Evolutionary conservation across 2,113 vertebrate genomes (phyloP).

Genomic region (Coptodon bakossiorum): DNA sequence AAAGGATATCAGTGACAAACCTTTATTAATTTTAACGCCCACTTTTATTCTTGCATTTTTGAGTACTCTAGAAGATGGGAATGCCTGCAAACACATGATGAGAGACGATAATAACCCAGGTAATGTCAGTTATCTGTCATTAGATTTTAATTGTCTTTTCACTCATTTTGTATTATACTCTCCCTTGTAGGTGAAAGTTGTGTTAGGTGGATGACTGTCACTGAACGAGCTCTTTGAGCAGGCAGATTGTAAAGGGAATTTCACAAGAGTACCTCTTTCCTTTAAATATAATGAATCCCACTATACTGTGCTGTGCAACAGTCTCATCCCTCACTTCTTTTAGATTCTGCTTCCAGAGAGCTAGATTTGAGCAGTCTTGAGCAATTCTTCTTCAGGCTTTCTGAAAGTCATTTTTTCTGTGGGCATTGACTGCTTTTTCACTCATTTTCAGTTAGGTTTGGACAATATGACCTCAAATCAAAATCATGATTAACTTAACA

Average conservation of each 20-base stretch:
- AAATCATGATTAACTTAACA: not conserved
- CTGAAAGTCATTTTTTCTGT: not conserved
- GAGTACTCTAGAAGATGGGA: not conserved
- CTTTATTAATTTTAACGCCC: fast-evolving
- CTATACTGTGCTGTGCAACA: not conserved
- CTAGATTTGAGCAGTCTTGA: not conserved
- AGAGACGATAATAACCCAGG: not conserved
- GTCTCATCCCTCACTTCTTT: not conserved
- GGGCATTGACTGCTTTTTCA: not conserved
- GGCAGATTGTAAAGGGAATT: not conserved
- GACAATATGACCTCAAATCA: not conserved
- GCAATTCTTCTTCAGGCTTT: not conserved
- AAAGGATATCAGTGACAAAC: not conserved
- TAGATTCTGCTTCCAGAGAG: not conserved
- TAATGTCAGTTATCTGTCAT: not conserved
- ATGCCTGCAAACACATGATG: not conserved
- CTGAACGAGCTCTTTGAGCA: not conserved
- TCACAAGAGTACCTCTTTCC: not conserved
- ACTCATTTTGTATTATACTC: not conserved
- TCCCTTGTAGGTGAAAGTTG: not conserved
- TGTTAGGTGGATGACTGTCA: not conserved
- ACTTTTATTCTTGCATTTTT: not conserved
- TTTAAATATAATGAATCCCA: not conserved
- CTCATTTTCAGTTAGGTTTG: not conserved
- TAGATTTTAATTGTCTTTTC: not conserved